These are phyloP conservation scores for Camelus bactrianus DNA, from an alignment of 2,113 vertebrate species.

Conservation along the genomic window DNA sequence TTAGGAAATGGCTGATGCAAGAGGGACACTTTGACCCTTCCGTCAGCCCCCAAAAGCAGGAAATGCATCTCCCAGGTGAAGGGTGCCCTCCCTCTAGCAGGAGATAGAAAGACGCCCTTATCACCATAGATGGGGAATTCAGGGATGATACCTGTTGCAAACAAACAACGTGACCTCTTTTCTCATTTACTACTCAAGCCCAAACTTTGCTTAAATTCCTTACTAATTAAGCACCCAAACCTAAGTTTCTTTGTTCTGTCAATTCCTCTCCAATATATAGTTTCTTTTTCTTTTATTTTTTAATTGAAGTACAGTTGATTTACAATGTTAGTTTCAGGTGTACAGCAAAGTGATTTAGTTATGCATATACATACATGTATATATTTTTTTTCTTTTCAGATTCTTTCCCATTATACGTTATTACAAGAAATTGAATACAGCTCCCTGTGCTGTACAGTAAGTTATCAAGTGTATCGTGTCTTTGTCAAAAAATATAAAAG, in stretches of 20 bases:
- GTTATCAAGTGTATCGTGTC: not conserved
- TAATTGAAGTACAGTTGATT: too few relatives aligned
- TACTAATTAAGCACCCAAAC: not conserved
- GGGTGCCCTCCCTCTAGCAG: not conserved
- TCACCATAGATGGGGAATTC: not conserved
- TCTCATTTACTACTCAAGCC: not conserved
- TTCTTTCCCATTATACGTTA: too few relatives aligned
- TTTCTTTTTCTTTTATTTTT: not conserved
- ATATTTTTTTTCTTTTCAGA: too few relatives aligned
- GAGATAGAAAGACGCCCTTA: not conserved
- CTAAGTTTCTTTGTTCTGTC: not conserved
- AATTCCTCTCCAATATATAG: not conserved
- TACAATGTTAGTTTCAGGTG: too few relatives aligned
- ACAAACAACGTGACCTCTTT: not conserved
- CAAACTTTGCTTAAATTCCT: not conserved
- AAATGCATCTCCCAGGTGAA: not conserved
- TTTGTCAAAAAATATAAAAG: not conserved
- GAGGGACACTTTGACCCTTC: not conserved
- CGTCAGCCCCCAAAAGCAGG: not conserved
- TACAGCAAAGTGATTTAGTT: too few relatives aligned
- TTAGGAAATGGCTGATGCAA: not conserved
- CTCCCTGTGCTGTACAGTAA: too few relatives aligned
- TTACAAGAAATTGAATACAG: too few relatives aligned
- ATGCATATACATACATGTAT: too few relatives aligned
- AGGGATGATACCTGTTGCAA: not conserved